A percentile compares a stretch with the other conserved stretches of the same genome.
These are phyloP conservation scores for Dolomedes plantarius DNA, from an alignment of 2,888 invertebrate species.

Conservation along the genomic window DNA sequence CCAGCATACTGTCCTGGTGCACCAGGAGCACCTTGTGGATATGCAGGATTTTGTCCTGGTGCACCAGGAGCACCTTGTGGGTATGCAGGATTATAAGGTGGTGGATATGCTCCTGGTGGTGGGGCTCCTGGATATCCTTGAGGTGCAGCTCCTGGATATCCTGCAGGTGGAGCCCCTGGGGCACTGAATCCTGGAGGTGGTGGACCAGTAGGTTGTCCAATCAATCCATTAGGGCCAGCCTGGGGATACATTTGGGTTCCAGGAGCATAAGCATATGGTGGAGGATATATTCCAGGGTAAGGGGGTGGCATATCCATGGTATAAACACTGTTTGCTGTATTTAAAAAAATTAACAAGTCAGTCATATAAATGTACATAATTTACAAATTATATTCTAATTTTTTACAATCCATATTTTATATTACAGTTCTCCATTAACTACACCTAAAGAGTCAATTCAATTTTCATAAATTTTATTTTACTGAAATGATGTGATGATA, in stretches of 20 bases:
- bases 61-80: neutral
- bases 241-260: slow-evolving; percentile 32
- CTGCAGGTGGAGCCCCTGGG: neutral
- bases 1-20: slow-evolving; percentile 14
- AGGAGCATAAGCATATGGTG: slow-evolving; percentile 62
- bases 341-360: slow-evolving; percentile 40
- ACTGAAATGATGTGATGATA: too few relatives aligned
- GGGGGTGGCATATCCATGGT: slow-evolving; percentile 95
- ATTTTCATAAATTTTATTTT: too few relatives aligned
- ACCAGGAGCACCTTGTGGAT: neutral
- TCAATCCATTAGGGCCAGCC: slow-evolving; percentile 28
- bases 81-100: slow-evolving; percentile 11
- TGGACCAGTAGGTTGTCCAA: neutral
- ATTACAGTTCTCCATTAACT: too few relatives aligned
- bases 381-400: too few relatives aligned
- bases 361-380: too few relatives aligned
- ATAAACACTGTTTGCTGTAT: slow-evolving; percentile 86
- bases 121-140: slow-evolving; percentile 21
- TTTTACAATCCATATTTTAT: too few relatives aligned
- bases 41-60: neutral
- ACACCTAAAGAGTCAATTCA: too few relatives aligned
- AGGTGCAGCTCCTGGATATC: slow-evolving; percentile 17
- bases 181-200: slow-evolving; percentile 14
- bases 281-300: slow-evolving; percentile 87
- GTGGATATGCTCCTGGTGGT: slow-evolving; percentile 7